Conservation (phyloP, 2,888 invertebrate genomes). For the Brachypalpus laphriformis region DNA sequence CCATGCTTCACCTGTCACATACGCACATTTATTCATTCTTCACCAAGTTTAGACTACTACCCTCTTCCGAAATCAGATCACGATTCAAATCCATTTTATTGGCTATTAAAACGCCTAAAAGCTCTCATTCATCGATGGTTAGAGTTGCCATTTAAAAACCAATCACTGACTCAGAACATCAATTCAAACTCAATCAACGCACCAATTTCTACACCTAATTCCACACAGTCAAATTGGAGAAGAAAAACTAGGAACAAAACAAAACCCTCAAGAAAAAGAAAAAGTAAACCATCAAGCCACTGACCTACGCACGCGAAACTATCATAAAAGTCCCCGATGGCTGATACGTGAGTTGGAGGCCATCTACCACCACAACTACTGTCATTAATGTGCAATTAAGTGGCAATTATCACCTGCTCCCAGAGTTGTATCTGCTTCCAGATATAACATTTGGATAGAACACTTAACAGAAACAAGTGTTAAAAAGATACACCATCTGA, state of each 20-base stretch:
- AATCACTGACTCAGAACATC: neutral
- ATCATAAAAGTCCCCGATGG: constrained; percentile 25
- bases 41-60: neutral
- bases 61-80: neutral
- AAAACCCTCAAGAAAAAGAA: neutral
- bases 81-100: neutral
- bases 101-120: no score
- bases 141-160: neutral
- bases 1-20: no score
- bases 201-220: constrained; percentile 2
- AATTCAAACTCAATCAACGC: constrained; percentile 21
- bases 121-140: neutral
- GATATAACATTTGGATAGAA: constrained; percentile 27
- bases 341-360: constrained; percentile 23
- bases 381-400: constrained; percentile 53
- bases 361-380: constrained; percentile 11
- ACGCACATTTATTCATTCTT: neutral
- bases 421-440: constrained; percentile 12
- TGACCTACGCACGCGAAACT: constrained; percentile 62
- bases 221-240: neutral
- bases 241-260: neutral
- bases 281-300: constrained; percentile 30
- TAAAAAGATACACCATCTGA: constrained; percentile 36
- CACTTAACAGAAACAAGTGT: constrained; percentile 43
- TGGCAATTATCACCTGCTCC: constrained; percentile 59